These are phyloP conservation scores for Percina caprodes DNA, from an alignment of 2,113 vertebrate species.

Conservation along the genomic window DNA sequence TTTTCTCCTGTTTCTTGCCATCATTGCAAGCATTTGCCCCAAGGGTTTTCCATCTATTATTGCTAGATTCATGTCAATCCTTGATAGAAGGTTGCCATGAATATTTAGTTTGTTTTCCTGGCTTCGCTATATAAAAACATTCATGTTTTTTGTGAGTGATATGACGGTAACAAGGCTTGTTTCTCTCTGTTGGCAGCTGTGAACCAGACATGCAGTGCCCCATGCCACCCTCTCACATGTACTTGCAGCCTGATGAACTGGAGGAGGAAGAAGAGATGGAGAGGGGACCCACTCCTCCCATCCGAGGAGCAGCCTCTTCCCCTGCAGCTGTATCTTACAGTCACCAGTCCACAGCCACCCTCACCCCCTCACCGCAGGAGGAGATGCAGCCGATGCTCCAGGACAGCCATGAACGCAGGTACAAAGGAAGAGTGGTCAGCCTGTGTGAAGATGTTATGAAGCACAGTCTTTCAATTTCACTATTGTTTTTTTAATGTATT, in stretches of 20 bases:
- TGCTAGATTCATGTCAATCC: slow-evolving; percentile 52
- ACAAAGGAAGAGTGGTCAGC: slow-evolving; percentile 16
- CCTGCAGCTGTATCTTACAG: slow-evolving; percentile 98
- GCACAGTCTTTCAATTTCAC: slow-evolving; percentile 26
- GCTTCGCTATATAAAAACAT: slow-evolving; percentile 37
- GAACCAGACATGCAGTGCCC: slow-evolving; percentile 94
- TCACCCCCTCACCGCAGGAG: slow-evolving; percentile 97
- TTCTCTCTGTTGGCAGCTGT: slow-evolving; percentile 85
- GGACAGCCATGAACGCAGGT: slow-evolving; percentile 94
- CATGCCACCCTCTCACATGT: slow-evolving; percentile 94
- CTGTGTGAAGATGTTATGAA: neutral
- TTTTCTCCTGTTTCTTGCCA: slow-evolving; percentile 28
- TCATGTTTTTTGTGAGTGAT: slow-evolving; percentile 52
- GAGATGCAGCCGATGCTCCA: slow-evolving; percentile 97
- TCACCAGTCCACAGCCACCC: slow-evolving; percentile 97
- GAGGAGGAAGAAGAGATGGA: slow-evolving; percentile 92
- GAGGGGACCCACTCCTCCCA: slow-evolving; percentile 94
- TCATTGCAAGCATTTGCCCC: slow-evolving; percentile 39
- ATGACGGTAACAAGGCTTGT: slow-evolving; percentile 65
- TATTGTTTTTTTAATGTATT: slow-evolving; percentile 29
- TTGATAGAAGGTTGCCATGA: slow-evolving; percentile 66
- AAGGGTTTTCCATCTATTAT: slow-evolving; percentile 60
- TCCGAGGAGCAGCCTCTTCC: slow-evolving; percentile 95
- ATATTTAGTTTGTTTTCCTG: slow-evolving; percentile 69
- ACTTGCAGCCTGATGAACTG: slow-evolving; percentile 95